Base-by-base conservation (phyloP, 1,140 invertebrate genomes). In the Mamestra configurata region DNA sequence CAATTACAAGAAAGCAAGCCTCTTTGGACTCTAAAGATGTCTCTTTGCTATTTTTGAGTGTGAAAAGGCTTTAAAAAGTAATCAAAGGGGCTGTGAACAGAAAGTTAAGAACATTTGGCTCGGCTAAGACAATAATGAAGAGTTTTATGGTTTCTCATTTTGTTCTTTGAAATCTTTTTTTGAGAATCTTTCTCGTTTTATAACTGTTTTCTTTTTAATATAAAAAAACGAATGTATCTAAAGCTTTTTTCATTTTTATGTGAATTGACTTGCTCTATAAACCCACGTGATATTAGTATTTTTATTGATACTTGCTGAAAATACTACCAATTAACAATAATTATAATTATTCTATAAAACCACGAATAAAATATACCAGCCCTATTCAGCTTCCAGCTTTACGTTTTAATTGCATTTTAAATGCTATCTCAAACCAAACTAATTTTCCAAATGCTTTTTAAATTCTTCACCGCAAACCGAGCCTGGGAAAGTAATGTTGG, bases 381-480 rank as follows among this genome's bases (percentile, higher is more conserved):
- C 18, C 0, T 4, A 27, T 24, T 22, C 35, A 31, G 20, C 31
- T 49, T 20, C 53, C 57, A 27, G 57, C 55, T 46, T 66, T 53
- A 71, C 53, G 71, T 71, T 79, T 72, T 79, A 79, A 79, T 79
- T 79, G 51, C 77, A 66, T 84, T 82, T 82, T 77, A 77, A 81
- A 70, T 79, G 71, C 55, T 68, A 79, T 51, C 64, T 77, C 82
- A 84, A 82, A 87, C 85, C 85, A 88, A 91, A 90, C 83, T 88
- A 91, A 93, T 94, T 93, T 89, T 55, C 82, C 81, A 92, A 93
- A 93, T 93, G 90, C 88, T 92, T 90, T 88, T 88, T 88, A 84
- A 93, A 92, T 90, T 90, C 86, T 91, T 90, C 83, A 87, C 90
- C 91, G 83, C 91, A 90, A 90, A 86, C 87, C 85, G 84, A 82